Evolutionary conservation across 2,797 vertebrate genomes (phyloP), one percentile per base, ranked within the genome.

Genomic region (Phoxinus dragarum): DNA sequence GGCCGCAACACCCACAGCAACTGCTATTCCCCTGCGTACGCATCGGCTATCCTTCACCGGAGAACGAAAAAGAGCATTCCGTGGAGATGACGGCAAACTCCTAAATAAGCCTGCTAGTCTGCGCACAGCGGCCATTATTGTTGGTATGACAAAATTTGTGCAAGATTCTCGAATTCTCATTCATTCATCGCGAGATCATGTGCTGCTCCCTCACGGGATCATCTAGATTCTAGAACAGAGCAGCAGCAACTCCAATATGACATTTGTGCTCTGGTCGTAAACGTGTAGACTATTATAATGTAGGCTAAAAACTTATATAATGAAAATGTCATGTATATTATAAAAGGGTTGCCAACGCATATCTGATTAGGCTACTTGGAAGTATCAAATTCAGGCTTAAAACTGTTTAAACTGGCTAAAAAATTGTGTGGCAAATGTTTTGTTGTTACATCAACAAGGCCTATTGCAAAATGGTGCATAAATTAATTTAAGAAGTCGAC

Each of bases 111-210:
- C 89, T 84, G 90, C 85, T 87, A 94, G 90, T 91, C 93, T 94
- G 87, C 95, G 94, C 89, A 95, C 90, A 89, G 93, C 94, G 91
- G 94, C 95, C 95, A 96, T 96, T 89, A 89, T 87, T 94, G 92
- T 91, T 88, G 89, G 68, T 71, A 91, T 74, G 84, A 86, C 73
- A 80, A 52, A 66, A 91, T 92, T 90, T 82, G 68, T 31, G 73
- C 83, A 36, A 47, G 75, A 78, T 81, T 89, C 92, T 90, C 92
- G 91, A 85, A 88, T 86, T 85, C 78, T 74, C 84, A 73, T 69
- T 68, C 84, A 64, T 42, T 91, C 77, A 91, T 95, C 95, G 95
- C 95, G 95, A 96, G 94, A 95, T 34, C 16, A 34, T 88, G 83
- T 72, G 86, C 38, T 38, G 11, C 6, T 79, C 68, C 64, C 81